Percentiles rank a stretch among this genome's conserved stretches.
Evolutionary conservation across 2,888 invertebrate species (phyloP).

Genomic region (Hartigia nigra): DNA sequence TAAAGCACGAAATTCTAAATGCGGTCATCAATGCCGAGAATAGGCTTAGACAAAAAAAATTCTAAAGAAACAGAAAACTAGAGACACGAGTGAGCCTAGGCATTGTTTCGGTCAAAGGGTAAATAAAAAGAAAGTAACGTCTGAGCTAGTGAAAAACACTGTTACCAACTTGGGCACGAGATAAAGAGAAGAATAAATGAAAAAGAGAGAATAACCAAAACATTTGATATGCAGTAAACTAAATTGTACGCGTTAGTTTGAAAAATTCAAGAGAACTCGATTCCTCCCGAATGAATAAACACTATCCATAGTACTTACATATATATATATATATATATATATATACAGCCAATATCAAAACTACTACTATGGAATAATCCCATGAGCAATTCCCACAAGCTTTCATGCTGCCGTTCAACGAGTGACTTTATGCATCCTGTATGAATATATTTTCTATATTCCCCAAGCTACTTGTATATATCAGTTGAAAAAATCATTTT

Average conservation of each 20-base stretch:
- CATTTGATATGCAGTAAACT: background rate
- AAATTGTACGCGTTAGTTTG: background rate
- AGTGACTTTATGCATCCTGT: background rate
- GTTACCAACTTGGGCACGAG: background rate
- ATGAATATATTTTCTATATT: background rate
- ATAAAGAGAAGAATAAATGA: background rate
- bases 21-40: background rate
- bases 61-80: background rate
- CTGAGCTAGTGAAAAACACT: background rate
- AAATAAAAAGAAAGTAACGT: background rate
- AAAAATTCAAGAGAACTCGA: background rate
- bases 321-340: background rate
- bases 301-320: background rate
- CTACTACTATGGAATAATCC: background rate
- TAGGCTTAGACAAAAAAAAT: background rate
- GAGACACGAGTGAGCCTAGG: background rate
- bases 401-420: background rate
- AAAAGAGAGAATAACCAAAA: background rate
- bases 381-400: background rate
- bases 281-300: background rate
- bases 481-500: background rate
- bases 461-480: background rate
- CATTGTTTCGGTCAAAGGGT: background rate
- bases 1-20: background rate
- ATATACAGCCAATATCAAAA: background rate